A percentile compares a stretch with the other conserved stretches of the same genome.
These are phyloP conservation scores for Prionailurus viverrinus DNA, from an alignment of 2,113 vertebrate genomes.

Conservation along the genomic window DNA sequence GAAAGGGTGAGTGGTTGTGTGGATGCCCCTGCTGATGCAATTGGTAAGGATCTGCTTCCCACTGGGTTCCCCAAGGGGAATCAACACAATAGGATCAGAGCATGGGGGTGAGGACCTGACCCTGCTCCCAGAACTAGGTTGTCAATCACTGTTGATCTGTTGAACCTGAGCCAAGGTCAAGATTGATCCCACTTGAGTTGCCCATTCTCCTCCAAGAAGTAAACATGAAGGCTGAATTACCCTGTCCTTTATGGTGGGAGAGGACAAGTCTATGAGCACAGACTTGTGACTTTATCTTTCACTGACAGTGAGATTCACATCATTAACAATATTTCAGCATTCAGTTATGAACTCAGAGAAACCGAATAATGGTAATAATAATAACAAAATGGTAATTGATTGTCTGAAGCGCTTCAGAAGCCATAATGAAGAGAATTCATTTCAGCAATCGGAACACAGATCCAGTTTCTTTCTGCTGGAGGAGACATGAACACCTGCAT, in stretches of 20 bases:
- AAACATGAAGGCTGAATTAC: background rate
- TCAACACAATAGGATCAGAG: background rate
- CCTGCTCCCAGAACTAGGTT: background rate
- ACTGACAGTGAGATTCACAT: background rate
- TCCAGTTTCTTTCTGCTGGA: background rate
- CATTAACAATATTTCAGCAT: too few species aligned
- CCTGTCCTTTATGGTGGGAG: background rate
- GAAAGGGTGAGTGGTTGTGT: background rate
- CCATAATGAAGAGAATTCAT: background rate
- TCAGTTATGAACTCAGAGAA: background rate
- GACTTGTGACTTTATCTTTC: background rate
- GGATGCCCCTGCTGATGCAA: accelerated
- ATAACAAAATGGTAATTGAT: background rate
- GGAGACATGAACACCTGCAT: background rate
- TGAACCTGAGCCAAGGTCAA: background rate
- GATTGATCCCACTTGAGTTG: background rate
- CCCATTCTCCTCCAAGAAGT: background rate
- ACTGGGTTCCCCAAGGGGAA: accelerated
- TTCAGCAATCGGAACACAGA: background rate
- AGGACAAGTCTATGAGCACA: background rate
- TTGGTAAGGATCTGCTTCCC: background rate
- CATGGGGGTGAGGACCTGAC: accelerated
- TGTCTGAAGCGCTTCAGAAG: background rate
- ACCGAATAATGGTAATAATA: background rate
- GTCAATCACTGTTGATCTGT: background rate